These are phyloP conservation scores for Caenorhabditis angaria DNA, from an alignment of 2,888 invertebrate genomes.

Conservation along the genomic window DNA sequence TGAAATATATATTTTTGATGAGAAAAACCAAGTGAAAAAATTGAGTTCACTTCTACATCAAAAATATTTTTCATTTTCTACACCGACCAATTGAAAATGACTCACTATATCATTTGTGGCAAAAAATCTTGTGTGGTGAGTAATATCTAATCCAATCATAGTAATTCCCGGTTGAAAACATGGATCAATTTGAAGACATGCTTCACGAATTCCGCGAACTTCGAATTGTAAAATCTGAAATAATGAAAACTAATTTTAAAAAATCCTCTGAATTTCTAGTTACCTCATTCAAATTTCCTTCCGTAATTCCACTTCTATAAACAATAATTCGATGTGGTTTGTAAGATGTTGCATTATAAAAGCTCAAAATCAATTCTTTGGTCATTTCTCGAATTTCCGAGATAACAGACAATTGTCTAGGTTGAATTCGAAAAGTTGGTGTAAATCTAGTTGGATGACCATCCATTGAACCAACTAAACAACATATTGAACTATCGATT, in stretches of 20 bases:
- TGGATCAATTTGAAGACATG: slow-evolving; percentile 25
- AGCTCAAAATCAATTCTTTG: slow-evolving; percentile 27
- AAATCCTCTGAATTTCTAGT: not conserved
- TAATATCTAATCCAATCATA: slow-evolving; percentile 32
- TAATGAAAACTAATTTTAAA: too few species aligned
- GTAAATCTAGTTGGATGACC: slow-evolving; percentile 35
- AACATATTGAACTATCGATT: slow-evolving; percentile 24
- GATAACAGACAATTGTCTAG: slow-evolving; percentile 10
- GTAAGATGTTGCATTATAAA: slow-evolving; percentile 16
- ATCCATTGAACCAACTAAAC: slow-evolving; percentile 37
- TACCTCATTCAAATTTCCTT: slow-evolving; percentile 14
- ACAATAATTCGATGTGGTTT: slow-evolving; percentile 37
- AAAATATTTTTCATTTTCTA: not conserved
- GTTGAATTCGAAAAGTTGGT: slow-evolving; percentile 26
- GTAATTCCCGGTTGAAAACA: slow-evolving; percentile 39
- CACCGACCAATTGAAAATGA: not conserved
- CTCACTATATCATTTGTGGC: slow-evolving; percentile 17
- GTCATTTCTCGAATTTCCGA: slow-evolving; percentile 26
- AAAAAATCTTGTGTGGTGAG: slow-evolving; percentile 35
- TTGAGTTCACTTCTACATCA: too few species aligned
- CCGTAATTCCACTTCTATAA: slow-evolving; percentile 24
- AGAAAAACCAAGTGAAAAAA: too few species aligned
- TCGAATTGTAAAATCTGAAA: slow-evolving; percentile 32
- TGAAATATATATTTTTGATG: not conserved
- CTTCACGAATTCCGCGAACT: slow-evolving; percentile 27